Conservation (phyloP, 2,113 vertebrate species). For the Ceyx margarethae region DNA sequence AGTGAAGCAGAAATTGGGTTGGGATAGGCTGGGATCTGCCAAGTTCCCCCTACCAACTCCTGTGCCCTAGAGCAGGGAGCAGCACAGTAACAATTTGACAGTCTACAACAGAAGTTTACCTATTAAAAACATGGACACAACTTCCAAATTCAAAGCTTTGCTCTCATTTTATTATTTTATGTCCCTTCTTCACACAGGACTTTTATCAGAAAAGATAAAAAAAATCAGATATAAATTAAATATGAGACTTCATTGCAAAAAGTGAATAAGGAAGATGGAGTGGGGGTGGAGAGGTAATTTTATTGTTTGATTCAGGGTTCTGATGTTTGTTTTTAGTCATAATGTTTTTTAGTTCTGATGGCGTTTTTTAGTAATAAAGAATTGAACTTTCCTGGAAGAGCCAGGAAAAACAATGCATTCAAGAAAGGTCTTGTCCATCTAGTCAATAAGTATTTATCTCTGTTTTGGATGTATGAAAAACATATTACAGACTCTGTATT, state of each 20-base stretch:
- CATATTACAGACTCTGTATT: not conserved
- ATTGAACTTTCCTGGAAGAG: not conserved
- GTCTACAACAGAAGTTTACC: not conserved
- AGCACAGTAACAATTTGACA: not conserved
- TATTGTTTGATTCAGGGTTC: not conserved
- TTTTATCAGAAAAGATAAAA: not conserved
- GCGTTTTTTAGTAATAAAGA: not conserved
- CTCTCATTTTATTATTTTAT: not conserved
- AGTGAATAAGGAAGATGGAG: not conserved
- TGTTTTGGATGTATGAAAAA: slow-evolving; percentile 14
- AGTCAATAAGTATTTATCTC: not conserved
- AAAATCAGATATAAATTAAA: not conserved
- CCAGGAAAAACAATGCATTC: not conserved
- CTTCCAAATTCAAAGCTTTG: not conserved
- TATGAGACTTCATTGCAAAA: not conserved
- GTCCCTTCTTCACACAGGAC: not conserved
- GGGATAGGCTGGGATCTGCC: not conserved
- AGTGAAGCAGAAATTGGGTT: not conserved
- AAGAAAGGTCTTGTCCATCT: not conserved
- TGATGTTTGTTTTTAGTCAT: not conserved
- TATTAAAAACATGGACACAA: not conserved
- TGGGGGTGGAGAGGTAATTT: not conserved
- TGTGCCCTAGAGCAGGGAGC: not conserved
- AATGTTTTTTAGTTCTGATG: no score
- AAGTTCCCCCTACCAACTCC: not conserved